phyloP scores from a whole-genome alignment of 1,140 invertebrate genomes.

The Sitobion miscanthi region DNA sequence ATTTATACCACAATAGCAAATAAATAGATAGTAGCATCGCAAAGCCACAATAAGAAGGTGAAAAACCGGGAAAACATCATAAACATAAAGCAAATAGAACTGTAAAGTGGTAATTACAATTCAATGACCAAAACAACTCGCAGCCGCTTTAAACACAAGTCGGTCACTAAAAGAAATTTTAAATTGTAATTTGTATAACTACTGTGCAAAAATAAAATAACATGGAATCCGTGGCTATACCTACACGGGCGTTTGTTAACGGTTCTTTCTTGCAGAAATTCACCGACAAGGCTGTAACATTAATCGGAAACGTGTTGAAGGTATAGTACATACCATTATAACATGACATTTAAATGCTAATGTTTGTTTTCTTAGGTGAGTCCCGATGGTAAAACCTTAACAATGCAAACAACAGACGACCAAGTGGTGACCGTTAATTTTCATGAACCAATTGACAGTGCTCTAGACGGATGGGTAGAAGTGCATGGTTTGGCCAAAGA shows the following conservation, averaged over 20 bases:
- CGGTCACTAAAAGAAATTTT: neutral
- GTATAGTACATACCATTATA: neutral
- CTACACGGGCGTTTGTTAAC: slow-evolving; percentile 27
- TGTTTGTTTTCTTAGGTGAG: neutral
- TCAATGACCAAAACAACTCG: too few relatives aligned
- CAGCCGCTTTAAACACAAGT: neutral
- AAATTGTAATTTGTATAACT: neutral
- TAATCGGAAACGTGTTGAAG: slow-evolving; percentile 33
- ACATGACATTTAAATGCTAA: neutral
- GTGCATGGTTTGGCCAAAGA: slow-evolving; percentile 15
- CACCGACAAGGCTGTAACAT: neutral
- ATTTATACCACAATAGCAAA: too few relatives aligned
- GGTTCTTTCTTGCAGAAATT: slow-evolving; percentile 38
- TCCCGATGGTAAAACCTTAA: neutral
- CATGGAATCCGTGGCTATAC: neutral
- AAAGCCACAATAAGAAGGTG: neutral
- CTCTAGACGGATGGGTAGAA: slow-evolving; percentile 39
- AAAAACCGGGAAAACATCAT: neutral
- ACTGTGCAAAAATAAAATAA: neutral
- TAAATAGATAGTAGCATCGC: too few relatives aligned
- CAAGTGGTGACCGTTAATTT: slow-evolving; percentile 40
- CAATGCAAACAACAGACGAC: slow-evolving; percentile 39
- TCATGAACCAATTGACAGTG: slow-evolving; percentile 31
- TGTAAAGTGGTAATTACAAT: too few relatives aligned
- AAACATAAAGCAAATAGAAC: neutral